Evolutionary conservation across 2,113 vertebrate species (phyloP).

Genomic region (Fregetta grallaria): DNA sequence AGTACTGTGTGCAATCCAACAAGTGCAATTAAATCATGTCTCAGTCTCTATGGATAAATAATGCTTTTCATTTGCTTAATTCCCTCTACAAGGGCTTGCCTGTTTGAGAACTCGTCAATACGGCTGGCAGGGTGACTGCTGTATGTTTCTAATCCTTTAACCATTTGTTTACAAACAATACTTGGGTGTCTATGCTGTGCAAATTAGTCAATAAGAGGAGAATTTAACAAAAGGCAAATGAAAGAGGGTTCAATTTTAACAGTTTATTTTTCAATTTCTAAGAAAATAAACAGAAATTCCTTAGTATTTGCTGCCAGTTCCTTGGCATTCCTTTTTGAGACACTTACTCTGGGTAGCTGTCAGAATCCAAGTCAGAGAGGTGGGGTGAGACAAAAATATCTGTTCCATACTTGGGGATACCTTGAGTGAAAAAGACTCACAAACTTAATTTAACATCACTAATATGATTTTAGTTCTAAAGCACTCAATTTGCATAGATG

Average conservation of each 20-base stretch:
- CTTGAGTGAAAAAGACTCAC: not conserved
- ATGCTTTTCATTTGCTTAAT: constrained; percentile 60
- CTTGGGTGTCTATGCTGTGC: constrained; percentile 32
- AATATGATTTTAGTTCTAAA: not conserved
- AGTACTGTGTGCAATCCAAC: constrained; percentile 1
- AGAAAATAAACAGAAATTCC: not conserved
- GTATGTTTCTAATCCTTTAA: constrained; percentile 61
- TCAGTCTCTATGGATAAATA: constrained; percentile 37
- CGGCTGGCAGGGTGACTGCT: constrained; percentile 37
- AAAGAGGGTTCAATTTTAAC: constrained; percentile 18
- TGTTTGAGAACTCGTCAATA: constrained; percentile 67
- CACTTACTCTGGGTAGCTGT: not conserved
- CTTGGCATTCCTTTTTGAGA: not conserved
- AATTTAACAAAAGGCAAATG: not conserved
- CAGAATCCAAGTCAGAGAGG: not conserved
- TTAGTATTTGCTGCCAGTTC: not conserved
- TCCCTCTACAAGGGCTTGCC: constrained; percentile 55
- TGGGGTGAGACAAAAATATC: not conserved
- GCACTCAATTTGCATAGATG: not conserved
- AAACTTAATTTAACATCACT: not conserved
- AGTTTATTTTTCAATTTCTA: not conserved
- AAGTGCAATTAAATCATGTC: constrained; percentile 63
- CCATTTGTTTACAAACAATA: constrained; percentile 61
- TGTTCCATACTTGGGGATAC: not conserved
- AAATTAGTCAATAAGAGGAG: constrained; percentile 38